Base-by-base conservation (phyloP, 2,797 vertebrate species). In the Sciaenops ocellatus region DNA sequence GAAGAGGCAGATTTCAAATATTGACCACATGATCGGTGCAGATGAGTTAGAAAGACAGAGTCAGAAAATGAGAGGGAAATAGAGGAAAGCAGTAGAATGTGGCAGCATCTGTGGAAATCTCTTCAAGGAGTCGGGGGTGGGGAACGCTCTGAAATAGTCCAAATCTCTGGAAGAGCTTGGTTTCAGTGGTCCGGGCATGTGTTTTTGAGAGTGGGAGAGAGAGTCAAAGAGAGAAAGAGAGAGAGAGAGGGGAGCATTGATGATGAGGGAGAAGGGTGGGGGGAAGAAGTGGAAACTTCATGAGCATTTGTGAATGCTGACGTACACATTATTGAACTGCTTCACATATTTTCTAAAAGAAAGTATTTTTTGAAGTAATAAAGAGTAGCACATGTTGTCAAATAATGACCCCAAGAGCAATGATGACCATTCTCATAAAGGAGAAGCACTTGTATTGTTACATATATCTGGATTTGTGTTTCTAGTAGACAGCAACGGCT, bases 61-160 rank as follows among this genome's bases (percentile, higher is more conserved):
- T 55, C 62, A 63, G 61, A 85, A 76, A 81, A 65, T 66, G 46
- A 76, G 73, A 82, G 84, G 69, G 85, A 92, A 90, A 85, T 76
- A 76, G 69, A 69, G 72, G 75, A 87, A 89, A 80, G 77, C 57
- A 83, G 75, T 18, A 89, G 89, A 93, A 92, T 91, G 90, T 93
- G 90, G 91, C 91, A 93, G 85, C 87, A 76, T 87, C 84, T 92
- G 88, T 94, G 89, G 92, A 92, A 91, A 94, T 89, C 80, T 85
- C 79, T 76, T 80, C 55, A 88, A 87, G 72, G 76, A 89, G 78
- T 83, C 72, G 63, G 82, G 88, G 86, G 85, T 64, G 84, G 87
- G 87, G 84, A 80, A 80, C 1, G n/a, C 81, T 65, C 80, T 74
- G 75, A 84, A 86, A 75, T 75, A 77, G 85, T 90, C 87, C 74